A percentile compares a stretch with the other conserved stretches of the same genome.
Conservation (phyloP, 2,797 vertebrate species). For the Sebastes oblongus region DNA sequence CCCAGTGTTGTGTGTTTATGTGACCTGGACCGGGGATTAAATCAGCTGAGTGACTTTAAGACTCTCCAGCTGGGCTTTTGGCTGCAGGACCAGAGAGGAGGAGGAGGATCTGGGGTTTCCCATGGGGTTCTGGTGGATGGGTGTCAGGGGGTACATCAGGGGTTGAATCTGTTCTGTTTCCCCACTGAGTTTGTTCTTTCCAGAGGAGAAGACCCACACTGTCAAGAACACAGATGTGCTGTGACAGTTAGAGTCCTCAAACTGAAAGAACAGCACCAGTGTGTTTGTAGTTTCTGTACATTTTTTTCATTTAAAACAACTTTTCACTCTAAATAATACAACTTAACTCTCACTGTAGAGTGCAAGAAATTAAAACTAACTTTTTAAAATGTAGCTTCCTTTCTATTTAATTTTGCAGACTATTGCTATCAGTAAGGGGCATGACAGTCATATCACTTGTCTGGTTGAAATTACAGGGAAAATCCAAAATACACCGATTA, state of each 20-base stretch:
- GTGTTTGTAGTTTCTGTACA: background rate
- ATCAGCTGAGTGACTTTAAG: constrained; percentile 63
- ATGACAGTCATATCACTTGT: background rate
- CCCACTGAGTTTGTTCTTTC: constrained; percentile 27
- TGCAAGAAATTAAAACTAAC: too few species aligned
- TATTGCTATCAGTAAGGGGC: background rate
- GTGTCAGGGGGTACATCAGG: constrained; percentile 39
- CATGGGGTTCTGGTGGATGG: constrained; percentile 39
- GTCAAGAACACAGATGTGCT: constrained; percentile 10
- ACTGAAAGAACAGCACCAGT: background rate
- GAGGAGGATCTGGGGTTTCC: constrained; percentile 20
- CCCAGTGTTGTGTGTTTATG: constrained; percentile 53
- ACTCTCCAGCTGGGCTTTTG: constrained; percentile 60
- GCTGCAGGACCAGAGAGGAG: constrained; percentile 31
- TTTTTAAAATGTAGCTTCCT: background rate
- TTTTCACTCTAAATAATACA: too few species aligned
- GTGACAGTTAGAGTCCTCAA: background rate
- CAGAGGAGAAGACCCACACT: constrained; percentile 6
- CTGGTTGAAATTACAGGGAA: constrained; percentile 15
- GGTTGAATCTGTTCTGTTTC: constrained; percentile 62
- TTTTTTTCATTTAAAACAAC: background rate
- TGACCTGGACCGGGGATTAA: constrained; percentile 55
- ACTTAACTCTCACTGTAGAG: too few species aligned
- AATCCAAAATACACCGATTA: constrained; percentile 1
- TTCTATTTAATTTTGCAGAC: background rate